Base-by-base conservation (phyloP, 2,888 invertebrate genomes). In the Bhutanitis thaidina region DNA sequence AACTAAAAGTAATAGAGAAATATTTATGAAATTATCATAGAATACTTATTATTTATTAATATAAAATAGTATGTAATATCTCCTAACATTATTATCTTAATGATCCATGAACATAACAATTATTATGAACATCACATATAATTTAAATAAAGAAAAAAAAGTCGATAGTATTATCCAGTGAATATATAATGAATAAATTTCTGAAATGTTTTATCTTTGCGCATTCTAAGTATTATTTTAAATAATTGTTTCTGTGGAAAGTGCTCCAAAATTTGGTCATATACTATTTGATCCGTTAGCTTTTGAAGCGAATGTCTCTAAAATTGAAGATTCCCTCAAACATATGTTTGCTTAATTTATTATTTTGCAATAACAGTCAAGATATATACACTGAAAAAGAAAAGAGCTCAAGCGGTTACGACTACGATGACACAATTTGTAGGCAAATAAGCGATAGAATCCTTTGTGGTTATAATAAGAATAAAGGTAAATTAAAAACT, bases 401-500 rank as follows among this genome's bases (percentile, higher is more conserved):
- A 14, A 45, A 27, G 3, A 9, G 27, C 1, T 13, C 14, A 2
- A 50, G 13, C 1, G 74, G 79, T 1, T 85, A 85, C 43, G 71
- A 74, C 32, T 85, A 61, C 51, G 67, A 83, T 58, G 67, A 61
- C 27, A 67, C 59, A 14, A 62, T 66, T 47, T 86, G 86, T 56
- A 74, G 67, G 62, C 53, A 62, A 12, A 44, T 73, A 0, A 69
- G 72, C 5, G 65, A 74, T 29, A 74, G 82, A 56, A 59, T 80
- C 35, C 59, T 85, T 5, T 87, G 86, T 63, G 87, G 86, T 2
- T 87, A 85, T 54, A 66, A 84, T 12, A 80, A 74, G 64, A 82
- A 85, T 56, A 59, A 56, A 36, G 77, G 71, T 3, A 48, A 62
- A 4, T 29, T 58, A 7, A 58, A 62, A 49, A 55, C 58, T 15